Percentiles rank a stretch among this genome's conserved stretches.
These are phyloP conservation scores for Elephas maximus DNA, from an alignment of 2,113 vertebrate genomes.

Conservation along the genomic window DNA sequence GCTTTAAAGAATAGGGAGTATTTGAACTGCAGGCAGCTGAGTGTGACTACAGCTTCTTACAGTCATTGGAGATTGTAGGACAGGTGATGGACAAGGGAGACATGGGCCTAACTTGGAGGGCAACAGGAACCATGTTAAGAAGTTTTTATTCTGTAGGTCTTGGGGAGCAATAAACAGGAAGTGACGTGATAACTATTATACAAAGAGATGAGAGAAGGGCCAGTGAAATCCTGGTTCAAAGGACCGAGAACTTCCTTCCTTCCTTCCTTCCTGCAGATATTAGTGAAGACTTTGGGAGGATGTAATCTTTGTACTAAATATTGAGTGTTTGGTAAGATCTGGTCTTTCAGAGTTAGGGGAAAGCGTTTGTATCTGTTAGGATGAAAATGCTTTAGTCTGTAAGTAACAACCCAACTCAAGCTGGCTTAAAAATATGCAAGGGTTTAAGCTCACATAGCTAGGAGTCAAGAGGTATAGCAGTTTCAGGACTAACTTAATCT, in stretches of 20 bases:
- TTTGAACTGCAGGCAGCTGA: neutral
- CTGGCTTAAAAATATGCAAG: neutral
- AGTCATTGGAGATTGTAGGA: neutral
- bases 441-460: neutral
- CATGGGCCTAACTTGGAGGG: neutral
- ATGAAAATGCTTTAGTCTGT: neutral
- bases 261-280: neutral
- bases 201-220: neutral
- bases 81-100: constrained; percentile 9
- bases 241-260: neutral
- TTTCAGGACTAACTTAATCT: neutral
- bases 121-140: neutral
- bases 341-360: constrained; percentile 3
- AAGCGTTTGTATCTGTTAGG: constrained; percentile 22
- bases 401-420: neutral
- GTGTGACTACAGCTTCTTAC: neutral
- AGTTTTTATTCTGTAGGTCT: constrained; percentile 18
- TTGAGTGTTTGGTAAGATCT: neutral
- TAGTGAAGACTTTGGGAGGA: neutral
- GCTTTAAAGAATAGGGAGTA: neutral
- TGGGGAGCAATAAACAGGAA: constrained; percentile 35
- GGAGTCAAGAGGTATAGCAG: neutral
- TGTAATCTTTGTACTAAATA: neutral
- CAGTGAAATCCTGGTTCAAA: neutral
- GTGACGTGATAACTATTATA: neutral